A percentile compares a stretch with the other conserved stretches of the same genome.
phyloP scores from a whole-genome alignment of 2,888 invertebrate genomes.

The Serrognathus titanus region DNA sequence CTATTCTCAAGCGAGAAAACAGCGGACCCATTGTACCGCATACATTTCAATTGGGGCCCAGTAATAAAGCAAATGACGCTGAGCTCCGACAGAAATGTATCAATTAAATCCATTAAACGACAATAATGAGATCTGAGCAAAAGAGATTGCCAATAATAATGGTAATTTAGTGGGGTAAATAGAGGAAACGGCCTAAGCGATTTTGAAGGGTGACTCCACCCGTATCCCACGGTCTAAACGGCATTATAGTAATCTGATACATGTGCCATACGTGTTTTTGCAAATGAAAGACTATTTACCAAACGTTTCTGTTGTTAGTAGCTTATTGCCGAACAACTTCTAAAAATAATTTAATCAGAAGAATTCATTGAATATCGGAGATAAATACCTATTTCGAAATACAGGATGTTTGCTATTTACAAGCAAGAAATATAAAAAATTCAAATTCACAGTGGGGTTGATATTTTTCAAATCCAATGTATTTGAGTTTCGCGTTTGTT shows the following conservation, averaged over 20 bases:
- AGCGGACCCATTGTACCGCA: no score
- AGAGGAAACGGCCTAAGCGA: conserved; percentile 31
- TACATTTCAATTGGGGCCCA: no score
- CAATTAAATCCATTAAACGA: conserved; percentile 31
- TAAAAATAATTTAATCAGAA: not conserved
- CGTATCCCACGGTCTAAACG: conserved; percentile 32
- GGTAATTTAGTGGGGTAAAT: conserved; percentile 39
- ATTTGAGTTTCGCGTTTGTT: no score
- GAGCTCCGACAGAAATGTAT: conserved; percentile 22
- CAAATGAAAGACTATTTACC: conserved; percentile 49
- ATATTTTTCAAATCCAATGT: no score
- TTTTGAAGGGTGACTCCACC: conserved; percentile 27
- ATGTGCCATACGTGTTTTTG: conserved; percentile 45
- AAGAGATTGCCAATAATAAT: conserved; percentile 36
- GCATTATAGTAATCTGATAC: conserved; percentile 47
- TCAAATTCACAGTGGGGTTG: no score
- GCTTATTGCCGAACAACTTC: no score
- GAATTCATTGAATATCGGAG: no score
- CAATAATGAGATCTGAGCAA: conserved; percentile 28
- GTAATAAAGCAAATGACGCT: no score
- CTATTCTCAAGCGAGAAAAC: no score
- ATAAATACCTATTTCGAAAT: no score
- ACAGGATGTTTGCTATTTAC: no score
- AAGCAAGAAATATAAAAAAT: no score
- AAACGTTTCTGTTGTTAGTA: conserved; percentile 34